Conservation (phyloP, 2,797 vertebrate species). For the Discoglossus pictus region DNA sequence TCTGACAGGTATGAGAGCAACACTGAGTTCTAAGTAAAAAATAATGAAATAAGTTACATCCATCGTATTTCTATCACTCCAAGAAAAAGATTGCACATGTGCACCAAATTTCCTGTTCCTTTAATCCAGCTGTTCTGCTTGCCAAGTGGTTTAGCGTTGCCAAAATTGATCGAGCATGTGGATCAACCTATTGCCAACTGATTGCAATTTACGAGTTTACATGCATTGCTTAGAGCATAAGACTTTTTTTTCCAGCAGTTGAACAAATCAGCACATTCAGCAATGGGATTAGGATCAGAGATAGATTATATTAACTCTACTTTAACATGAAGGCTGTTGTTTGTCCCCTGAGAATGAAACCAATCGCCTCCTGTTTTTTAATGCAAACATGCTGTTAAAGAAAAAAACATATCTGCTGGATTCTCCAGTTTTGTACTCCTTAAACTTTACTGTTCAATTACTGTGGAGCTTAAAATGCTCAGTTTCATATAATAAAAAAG, state of each 20-base stretch:
- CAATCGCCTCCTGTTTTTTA: not conserved
- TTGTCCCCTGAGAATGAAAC: not conserved
- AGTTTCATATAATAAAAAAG: too few relatives aligned
- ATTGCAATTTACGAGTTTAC: constrained; percentile 3
- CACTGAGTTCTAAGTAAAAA: constrained; percentile 35
- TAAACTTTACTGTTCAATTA: too few relatives aligned
- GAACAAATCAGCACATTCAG: constrained; percentile 19
- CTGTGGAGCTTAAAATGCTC: too few relatives aligned
- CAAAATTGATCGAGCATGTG: constrained; percentile 12
- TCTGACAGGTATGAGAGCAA: constrained; percentile 6
- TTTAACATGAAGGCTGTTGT: not conserved
- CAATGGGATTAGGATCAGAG: constrained; percentile 10
- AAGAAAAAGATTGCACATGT: not conserved
- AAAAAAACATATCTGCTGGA: too few relatives aligned
- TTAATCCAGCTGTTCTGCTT: constrained; percentile 19
- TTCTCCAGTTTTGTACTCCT: too few relatives aligned
- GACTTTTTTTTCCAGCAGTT: not conserved
- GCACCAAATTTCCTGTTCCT: rapidly evolving
- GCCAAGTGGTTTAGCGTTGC: not conserved
- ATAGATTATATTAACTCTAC: constrained; percentile 7
- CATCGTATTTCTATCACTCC: not conserved
- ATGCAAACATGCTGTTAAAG: not conserved
- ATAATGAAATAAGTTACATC: constrained; percentile 18
- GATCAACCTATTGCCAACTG: constrained; percentile 2
- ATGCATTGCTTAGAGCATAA: not conserved